Conservation (phyloP, 1,140 invertebrate species). For the Lepidurus arcticus region DNA sequence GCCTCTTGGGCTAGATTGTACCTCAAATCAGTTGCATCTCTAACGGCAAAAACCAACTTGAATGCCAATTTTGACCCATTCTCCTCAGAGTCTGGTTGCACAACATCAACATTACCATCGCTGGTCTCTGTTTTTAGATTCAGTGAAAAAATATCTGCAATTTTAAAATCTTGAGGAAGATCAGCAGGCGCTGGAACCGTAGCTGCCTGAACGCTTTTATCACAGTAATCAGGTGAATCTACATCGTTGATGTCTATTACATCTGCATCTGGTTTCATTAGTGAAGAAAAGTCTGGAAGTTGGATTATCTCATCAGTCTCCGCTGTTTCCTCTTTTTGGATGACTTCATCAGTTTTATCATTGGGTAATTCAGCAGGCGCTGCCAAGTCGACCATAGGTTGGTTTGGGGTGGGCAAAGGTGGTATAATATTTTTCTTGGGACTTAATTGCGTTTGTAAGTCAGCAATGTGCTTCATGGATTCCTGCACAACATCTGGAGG, state of each 20-base stretch:
- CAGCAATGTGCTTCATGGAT: not conserved
- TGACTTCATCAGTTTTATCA: not conserved
- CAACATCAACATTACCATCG: too few species aligned
- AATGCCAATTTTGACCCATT: not conserved
- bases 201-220: not conserved
- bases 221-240: not conserved
- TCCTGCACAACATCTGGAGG: not conserved
- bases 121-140: too few species aligned
- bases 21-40: not conserved
- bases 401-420: not conserved
- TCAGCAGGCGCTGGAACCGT: not conserved
- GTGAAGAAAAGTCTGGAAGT: conserved; percentile 9
- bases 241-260: not conserved
- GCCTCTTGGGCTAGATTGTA: not conserved
- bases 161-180: too few species aligned
- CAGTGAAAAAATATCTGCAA: too few species aligned
- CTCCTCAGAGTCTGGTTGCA: not conserved
- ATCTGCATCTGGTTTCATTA: not conserved
- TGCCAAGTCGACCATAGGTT: not conserved
- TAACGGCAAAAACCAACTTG: not conserved
- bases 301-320: not conserved
- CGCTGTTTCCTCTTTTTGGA: not conserved
- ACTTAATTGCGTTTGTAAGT: not conserved
- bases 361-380: not conserved
- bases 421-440: not conserved